phyloP scores from a whole-genome alignment of 1,140 invertebrate genomes.

The Heliconius congener region DNA sequence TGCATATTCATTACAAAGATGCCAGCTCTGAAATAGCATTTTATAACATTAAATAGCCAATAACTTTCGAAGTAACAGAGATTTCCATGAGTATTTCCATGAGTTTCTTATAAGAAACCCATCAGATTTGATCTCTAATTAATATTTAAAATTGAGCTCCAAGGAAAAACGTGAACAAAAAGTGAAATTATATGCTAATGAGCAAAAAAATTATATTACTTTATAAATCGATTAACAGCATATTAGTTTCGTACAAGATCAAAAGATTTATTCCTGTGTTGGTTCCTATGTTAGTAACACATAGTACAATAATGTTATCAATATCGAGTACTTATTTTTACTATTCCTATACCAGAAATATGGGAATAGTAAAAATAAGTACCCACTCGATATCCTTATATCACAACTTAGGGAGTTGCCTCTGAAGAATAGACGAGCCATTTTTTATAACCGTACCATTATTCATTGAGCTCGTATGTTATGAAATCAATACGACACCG shows the following conservation, averaged over 20 bases:
- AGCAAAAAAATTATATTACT: not conserved
- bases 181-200: not conserved
- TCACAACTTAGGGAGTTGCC: not conserved
- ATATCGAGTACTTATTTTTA: not conserved
- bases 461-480: slow-evolving; percentile 11
- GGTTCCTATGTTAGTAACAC: not conserved
- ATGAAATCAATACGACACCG: slow-evolving; percentile 11
- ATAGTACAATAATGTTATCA: not conserved
- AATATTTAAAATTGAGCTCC: not conserved
- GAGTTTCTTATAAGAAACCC: not conserved
- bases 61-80: not conserved
- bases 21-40: not conserved
- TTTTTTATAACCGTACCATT: slow-evolving; percentile 20
- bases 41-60: not conserved
- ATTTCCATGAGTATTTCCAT: no score
- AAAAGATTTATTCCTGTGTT: not conserved
- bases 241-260: not conserved
- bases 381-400: not conserved
- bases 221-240: slow-evolving; percentile 1
- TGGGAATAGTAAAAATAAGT: slow-evolving; percentile 1
- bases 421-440: not conserved
- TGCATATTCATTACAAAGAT: not conserved
- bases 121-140: not conserved
- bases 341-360: not conserved
- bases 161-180: not conserved